Base-by-base conservation (phyloP, 2,888 invertebrate genomes). In the Pollenia griseotomentosa region DNA sequence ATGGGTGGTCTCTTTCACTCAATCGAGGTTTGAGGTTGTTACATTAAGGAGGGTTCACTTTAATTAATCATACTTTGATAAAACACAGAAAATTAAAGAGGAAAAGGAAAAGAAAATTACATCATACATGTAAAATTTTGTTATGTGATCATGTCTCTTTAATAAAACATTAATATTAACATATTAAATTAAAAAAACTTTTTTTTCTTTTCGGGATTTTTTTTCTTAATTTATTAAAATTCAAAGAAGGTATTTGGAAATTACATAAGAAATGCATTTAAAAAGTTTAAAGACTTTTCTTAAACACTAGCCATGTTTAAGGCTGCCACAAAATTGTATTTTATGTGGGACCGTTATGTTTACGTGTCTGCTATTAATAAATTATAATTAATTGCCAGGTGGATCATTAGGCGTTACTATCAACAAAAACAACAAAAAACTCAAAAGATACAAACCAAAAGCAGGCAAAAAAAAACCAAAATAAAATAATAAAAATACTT, bases 311-410 rank as follows among this genome's bases (percentile, higher is more conserved):
- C 2, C 57, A 57, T 44, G 48, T 48, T 59, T 59, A 73, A 23
- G 48, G 33, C 53, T 12, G 68, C 63, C 55, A 70, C 16, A 71
- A 73, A 33, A 78, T 61, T 65, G 33, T 44, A 57, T 70, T 57
- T 78, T 74, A 40, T 44, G 3, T 12, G 46, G 68, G 51, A 80
- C 87, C 84, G 87, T 87, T 87, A 87, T 77, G 82, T 74, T 87
- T 73, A 82, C 87, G 87, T 87, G 87, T 63, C 74, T 57, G 74
- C 81, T 75, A 74, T 82, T 87, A 87, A 87, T 87, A 87, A 87
- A 87, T 87, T 84, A 82, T 78, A 87, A 84, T 84, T 87, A 87
- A 87, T 87, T 87, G 84, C 84, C 68, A 84, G 87, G 87, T 87
- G 87, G 84, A 84, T 78, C 81, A 87, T 87, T 84, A 87, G 87